These are phyloP conservation scores for Drosophila bocqueti DNA, from an alignment of 1,140 invertebrate genomes.

Conservation along the genomic window DNA sequence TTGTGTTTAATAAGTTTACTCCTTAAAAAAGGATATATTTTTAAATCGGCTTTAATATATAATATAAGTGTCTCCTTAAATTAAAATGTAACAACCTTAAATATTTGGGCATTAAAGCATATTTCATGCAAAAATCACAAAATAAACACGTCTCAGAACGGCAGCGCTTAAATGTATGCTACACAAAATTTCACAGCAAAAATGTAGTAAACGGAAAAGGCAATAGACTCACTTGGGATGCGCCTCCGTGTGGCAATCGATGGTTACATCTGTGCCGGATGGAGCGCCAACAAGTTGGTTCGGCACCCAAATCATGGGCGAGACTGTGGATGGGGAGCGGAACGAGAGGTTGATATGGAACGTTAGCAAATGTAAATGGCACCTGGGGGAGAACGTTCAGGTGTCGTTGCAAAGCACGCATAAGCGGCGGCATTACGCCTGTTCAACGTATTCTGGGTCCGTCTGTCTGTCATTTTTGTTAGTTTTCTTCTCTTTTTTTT, in stretches of 20 bases:
- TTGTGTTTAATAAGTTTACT: too few species aligned
- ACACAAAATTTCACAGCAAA: slow-evolving; percentile 17
- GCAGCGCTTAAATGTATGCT: slow-evolving; percentile 34
- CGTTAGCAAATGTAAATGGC: slow-evolving; percentile 69
- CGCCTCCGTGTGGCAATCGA: slow-evolving; percentile 97
- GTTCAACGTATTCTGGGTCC: slow-evolving; percentile 54
- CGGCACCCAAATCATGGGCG: slow-evolving; percentile 95
- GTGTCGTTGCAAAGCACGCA: slow-evolving; percentile 74
- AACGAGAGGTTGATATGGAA: slow-evolving; percentile 39
- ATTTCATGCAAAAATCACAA: neutral
- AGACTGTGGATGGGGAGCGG: slow-evolving; percentile 87
- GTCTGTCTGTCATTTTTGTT: slow-evolving; percentile 13
- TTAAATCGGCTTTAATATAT: too few species aligned
- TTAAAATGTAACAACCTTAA: neutral
- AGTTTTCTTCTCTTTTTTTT: slow-evolving; percentile 7
- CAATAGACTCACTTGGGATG: slow-evolving; percentile 88
- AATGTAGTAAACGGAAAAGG: slow-evolving; percentile 6
- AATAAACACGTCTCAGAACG: neutral
- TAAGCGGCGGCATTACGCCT: slow-evolving; percentile 75
- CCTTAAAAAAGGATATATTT: too few species aligned
- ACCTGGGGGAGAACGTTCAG: slow-evolving; percentile 44
- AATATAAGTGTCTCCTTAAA: neutral
- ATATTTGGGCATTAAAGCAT: neutral
- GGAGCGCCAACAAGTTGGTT: slow-evolving; percentile 96
- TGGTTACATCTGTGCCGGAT: slow-evolving; percentile 94